Conservation (phyloP, 2,888 invertebrate genomes). For the Malthinus seriepunctatus region DNA sequence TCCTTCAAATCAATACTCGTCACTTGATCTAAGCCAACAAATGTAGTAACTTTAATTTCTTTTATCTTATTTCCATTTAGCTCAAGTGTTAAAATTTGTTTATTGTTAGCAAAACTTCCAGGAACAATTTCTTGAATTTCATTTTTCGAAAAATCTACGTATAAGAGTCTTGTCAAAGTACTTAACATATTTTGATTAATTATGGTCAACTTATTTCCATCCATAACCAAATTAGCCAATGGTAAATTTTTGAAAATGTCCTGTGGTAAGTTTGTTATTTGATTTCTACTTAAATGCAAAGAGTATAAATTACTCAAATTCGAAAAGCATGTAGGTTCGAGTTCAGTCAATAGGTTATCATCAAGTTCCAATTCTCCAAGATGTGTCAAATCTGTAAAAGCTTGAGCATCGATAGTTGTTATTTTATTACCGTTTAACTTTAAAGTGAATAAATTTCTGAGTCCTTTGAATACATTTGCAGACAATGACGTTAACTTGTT, state of each 20-base stretch:
- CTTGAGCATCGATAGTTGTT: not conserved
- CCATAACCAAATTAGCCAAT: not conserved
- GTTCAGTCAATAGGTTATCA: not conserved
- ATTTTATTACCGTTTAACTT: not conserved
- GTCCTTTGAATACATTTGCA: not conserved
- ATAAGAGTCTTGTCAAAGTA: not conserved
- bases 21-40: not conserved
- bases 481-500: slow-evolving; percentile 2
- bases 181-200: not conserved
- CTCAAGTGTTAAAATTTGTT: not conserved
- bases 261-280: not conserved
- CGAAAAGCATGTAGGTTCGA: not conserved
- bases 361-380: not conserved
- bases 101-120: not conserved
- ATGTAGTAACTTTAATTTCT: not conserved
- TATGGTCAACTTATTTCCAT: not conserved
- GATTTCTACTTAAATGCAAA: not conserved
- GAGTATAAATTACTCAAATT: not conserved
- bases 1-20: not conserved
- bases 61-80: not conserved
- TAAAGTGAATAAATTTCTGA: too few species aligned
- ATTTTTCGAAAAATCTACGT: not conserved
- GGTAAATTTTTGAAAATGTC: not conserved
- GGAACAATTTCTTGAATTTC: not conserved
- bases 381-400: not conserved